A percentile compares a stretch with the other conserved stretches of the same genome.
Conservation (phyloP, 2,888 invertebrate species). For the Nemapogon koenigi region DNA sequence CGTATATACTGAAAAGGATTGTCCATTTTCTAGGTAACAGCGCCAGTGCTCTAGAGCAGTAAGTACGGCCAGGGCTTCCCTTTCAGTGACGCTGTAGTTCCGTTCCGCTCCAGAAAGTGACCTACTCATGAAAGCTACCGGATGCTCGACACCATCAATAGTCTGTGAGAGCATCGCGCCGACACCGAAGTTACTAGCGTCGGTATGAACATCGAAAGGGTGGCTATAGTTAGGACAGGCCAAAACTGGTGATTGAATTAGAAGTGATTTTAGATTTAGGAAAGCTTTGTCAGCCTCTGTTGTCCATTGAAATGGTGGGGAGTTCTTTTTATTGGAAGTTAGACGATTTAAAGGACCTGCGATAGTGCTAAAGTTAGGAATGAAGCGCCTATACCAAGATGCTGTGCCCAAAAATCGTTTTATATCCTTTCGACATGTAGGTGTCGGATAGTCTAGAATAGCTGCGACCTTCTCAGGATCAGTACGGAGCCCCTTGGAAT, state of each 20-base stretch:
- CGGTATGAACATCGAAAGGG: slow-evolving; percentile 11
- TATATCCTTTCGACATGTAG: slow-evolving; percentile 16
- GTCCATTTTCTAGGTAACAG: slow-evolving; percentile 20
- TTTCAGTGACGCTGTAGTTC: slow-evolving; percentile 20
- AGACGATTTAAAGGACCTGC: slow-evolving; percentile 20
- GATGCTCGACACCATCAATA: slow-evolving; percentile 3
- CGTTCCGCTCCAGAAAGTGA: slow-evolving; percentile 8
- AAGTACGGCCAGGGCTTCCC: slow-evolving; percentile 21
- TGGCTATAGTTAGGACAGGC: slow-evolving; percentile 8
- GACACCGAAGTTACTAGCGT: slow-evolving; percentile 7
- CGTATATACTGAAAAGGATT: slow-evolving; percentile 18
- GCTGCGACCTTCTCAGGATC: slow-evolving; percentile 21
- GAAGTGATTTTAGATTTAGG: slow-evolving; percentile 5
- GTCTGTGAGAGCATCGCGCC: slow-evolving; percentile 11
- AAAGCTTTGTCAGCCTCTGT: slow-evolving; percentile 11
- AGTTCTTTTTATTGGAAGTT: slow-evolving; percentile 17
- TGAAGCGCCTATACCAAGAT: slow-evolving; percentile 19
- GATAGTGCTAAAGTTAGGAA: slow-evolving; percentile 18
- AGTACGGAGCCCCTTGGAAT: slow-evolving; percentile 18
- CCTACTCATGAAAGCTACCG: slow-evolving; percentile 16
- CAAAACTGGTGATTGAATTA: slow-evolving; percentile 11
- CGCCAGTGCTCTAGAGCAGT: slow-evolving; percentile 22
- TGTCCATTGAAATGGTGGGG: slow-evolving; percentile 18
- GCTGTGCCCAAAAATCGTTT: slow-evolving; percentile 19
- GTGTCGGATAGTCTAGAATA: slow-evolving; percentile 19